These are phyloP conservation scores for Acanthisitta chloris DNA, from an alignment of 2,113 vertebrate species.

Conservation along the genomic window DNA sequence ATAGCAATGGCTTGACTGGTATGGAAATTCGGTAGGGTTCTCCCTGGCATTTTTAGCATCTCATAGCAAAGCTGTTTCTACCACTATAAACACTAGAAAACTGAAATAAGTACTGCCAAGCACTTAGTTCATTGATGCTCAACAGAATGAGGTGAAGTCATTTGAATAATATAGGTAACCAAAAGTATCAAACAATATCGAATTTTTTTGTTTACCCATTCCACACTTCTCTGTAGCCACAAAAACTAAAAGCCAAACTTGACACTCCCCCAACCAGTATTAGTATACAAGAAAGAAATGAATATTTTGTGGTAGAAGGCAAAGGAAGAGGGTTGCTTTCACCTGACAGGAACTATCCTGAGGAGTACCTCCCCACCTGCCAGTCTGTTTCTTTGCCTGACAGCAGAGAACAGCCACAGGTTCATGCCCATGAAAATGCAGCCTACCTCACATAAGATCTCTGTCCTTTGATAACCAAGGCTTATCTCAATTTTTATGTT, in stretches of 20 bases:
- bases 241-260: background rate
- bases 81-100: background rate
- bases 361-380: background rate
- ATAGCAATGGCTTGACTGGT: background rate
- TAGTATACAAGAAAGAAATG: background rate
- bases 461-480: background rate
- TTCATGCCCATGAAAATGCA: background rate
- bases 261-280: background rate
- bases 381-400: background rate
- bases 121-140: background rate
- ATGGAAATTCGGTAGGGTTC: background rate
- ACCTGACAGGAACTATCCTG: background rate
- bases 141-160: background rate
- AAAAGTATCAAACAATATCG: background rate
- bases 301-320: background rate
- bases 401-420: background rate
- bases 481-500: background rate
- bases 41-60: background rate
- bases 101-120: background rate
- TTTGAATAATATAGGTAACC: background rate
- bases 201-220: background rate
- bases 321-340: background rate
- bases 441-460: fast-evolving
- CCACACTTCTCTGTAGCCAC: background rate
- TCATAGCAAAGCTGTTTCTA: background rate